Conservation (phyloP, 2,797 vertebrate genomes). For the Enteromius viviparus region DNA sequence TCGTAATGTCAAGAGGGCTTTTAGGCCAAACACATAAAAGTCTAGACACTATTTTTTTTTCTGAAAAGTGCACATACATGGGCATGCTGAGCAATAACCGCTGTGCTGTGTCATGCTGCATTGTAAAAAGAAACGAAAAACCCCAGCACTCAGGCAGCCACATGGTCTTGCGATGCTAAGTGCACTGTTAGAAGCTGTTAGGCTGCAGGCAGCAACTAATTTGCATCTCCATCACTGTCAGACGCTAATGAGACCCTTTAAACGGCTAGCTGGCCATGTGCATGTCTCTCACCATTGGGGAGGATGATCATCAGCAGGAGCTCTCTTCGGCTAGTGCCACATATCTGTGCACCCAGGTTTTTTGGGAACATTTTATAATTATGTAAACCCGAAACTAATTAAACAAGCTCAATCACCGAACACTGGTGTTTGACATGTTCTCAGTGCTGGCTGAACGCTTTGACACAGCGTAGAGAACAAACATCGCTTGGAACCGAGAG, state of each 20-base stretch:
- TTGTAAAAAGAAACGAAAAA: constrained; percentile 2
- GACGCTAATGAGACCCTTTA: constrained; percentile 64
- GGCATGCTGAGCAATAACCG: neutral
- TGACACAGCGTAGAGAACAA: constrained; percentile 31
- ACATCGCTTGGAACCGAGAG: constrained; percentile 26
- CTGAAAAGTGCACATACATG: neutral
- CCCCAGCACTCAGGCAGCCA: constrained; percentile 24
- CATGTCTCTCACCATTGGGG: constrained; percentile 55
- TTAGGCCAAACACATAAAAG: neutral
- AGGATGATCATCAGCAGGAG: constrained; percentile 42
- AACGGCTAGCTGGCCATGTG: constrained; percentile 50
- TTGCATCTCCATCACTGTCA: constrained; percentile 68
- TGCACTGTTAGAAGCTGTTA: constrained; percentile 43
- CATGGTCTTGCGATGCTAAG: constrained; percentile 35
- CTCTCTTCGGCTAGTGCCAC: constrained; percentile 19
- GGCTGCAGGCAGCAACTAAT: constrained; percentile 51
- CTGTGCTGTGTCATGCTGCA: neutral
- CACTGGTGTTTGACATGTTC: constrained; percentile 34
- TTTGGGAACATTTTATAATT: constrained; percentile 41
- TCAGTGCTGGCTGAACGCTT: constrained; percentile 7
- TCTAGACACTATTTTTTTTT: neutral
- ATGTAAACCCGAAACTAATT: constrained; percentile 52
- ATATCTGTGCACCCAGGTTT: constrained; percentile 25
- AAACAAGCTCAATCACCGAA: constrained; percentile 39
- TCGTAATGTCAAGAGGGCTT: neutral